Base-by-base conservation (phyloP, 2,113 vertebrate genomes). In the Pseudopodoces humilis region DNA sequence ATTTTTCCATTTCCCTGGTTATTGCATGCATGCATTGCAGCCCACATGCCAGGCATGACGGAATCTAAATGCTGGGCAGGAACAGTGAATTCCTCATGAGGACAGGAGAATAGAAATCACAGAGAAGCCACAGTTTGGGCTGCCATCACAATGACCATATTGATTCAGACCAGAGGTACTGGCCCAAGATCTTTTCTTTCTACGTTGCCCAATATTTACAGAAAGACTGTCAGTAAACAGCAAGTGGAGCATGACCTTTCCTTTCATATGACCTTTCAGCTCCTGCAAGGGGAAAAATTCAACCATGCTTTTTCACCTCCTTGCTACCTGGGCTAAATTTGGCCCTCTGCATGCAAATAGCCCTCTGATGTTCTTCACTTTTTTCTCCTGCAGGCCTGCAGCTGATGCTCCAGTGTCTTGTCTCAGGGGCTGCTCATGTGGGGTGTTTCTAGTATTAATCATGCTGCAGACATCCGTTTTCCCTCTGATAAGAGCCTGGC, bases 1-100 rank as follows among this genome's bases (percentile, higher is more conserved):
- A 80, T 81, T 79, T 88, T 77, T 62, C 46, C 47, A 4, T 96
- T 95, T 92, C 55, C 58, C 64, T 67, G 59, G 72, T 84, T 93
- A 83, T 88, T 81, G 74, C 72, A 44, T 62, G 46, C 47, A 31
- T 44, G 30, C 70, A 15, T 30, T 85, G 80, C 64, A 90, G 88
- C 85, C 71, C 80, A 22, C 76, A 52, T 52, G 60, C 68, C 59
- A n/a, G 28, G 78, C 41, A n/a, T 37, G n/a, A 31, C 0, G 1
- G 68, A 71, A n/a, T 70, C n/a, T 28, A 71, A 71, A 70, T 27
- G 33, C 37, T 23, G 63, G 39, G 35, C 62, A 27, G 80, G 3
- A 43, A 33, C 55, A 83, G 49, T 25, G 47, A 58, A 77, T 56
- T 71, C 13, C 64, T 93, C 44, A 11, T 39, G 65, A 70, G 56